These are phyloP conservation scores for Drosophila bifasciata DNA, from an alignment of 1,140 invertebrate genomes.

Conservation along the genomic window DNA sequence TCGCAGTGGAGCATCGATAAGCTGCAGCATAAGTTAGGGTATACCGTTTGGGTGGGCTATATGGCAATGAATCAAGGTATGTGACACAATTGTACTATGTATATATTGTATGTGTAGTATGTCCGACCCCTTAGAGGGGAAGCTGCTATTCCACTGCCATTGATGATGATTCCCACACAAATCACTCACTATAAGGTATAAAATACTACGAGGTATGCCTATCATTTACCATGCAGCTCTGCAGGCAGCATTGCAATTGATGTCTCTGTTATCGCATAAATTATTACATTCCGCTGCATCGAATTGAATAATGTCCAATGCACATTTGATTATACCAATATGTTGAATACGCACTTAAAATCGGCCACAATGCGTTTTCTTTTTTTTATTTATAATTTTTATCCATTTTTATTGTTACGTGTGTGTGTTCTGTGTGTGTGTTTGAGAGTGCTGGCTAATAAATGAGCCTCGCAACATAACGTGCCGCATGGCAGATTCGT, in stretches of 20 bases:
- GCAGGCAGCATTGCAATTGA: background rate
- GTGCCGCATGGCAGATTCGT: constrained; percentile 47
- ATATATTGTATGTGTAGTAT: too few species aligned
- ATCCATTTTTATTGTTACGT: constrained; percentile 28
- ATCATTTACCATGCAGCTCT: constrained; percentile 11
- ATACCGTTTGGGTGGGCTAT: constrained; percentile 8
- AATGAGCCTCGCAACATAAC: constrained; percentile 35
- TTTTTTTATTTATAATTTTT: constrained; percentile 59
- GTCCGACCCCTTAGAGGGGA: too few species aligned
- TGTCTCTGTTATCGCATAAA: constrained; percentile 45
- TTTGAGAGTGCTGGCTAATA: constrained; percentile 40
- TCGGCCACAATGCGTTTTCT: constrained; percentile 43
- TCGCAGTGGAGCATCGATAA: constrained; percentile 27
- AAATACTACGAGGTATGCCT: background rate
- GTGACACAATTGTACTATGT: too few species aligned
- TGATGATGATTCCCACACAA: too few species aligned
- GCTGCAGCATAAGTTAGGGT: constrained; percentile 33
- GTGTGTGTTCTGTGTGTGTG: constrained; percentile 3
- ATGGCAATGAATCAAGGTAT: background rate
- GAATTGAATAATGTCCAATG: constrained; percentile 48
- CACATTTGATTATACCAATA: constrained; percentile 60
- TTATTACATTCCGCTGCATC: constrained; percentile 41
- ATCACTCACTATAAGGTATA: too few species aligned
- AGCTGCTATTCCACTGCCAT: too few species aligned
- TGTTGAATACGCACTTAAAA: constrained; percentile 40